Conservation (phyloP, 30 jellyfish, hydroid and myxozoan genomes). For the Hydractinia symbiolongicarpus region DNA sequence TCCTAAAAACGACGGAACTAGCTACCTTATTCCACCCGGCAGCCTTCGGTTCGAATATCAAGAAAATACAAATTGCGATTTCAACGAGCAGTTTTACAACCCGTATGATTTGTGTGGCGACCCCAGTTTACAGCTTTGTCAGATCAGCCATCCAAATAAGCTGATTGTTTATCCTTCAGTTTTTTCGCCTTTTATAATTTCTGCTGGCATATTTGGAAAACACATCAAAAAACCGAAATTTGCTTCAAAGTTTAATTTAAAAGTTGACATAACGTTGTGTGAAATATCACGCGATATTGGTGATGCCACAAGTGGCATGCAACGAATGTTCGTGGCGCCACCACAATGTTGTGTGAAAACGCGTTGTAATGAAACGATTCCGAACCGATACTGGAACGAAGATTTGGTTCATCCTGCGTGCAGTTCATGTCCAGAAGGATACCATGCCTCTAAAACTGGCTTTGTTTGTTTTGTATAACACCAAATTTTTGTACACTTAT, state of each 20-base stretch:
- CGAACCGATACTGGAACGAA: slow-evolving; percentile 8
- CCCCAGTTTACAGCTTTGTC: not conserved
- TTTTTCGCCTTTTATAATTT: not conserved
- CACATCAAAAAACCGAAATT: not conserved
- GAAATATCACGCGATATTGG: not conserved
- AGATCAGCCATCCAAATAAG: not conserved
- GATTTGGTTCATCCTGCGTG: not conserved
- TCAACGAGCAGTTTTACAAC: not conserved
- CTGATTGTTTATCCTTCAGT: not conserved
- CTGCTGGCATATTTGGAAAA: not conserved
- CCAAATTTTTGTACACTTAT: not conserved
- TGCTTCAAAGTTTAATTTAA: not conserved
- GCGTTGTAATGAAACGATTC: not conserved
- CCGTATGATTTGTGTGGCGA: slow-evolving; percentile 8
- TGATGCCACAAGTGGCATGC: not conserved
- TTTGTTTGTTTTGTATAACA: not conserved
- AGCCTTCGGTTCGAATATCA: slow-evolving; percentile 6
- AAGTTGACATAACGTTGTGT: not conserved
- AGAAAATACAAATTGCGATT: not conserved
- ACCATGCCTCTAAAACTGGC: not conserved
- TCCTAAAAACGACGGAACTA: not conserved
- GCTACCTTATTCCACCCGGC: not conserved
- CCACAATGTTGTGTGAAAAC: not conserved
- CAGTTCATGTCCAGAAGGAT: not conserved
- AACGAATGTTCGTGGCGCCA: not conserved